Percentiles rank a stretch among this genome's conserved stretches.
Conservation (phyloP, 2,888 invertebrate genomes). For the Lochmaea capreae region DNA sequence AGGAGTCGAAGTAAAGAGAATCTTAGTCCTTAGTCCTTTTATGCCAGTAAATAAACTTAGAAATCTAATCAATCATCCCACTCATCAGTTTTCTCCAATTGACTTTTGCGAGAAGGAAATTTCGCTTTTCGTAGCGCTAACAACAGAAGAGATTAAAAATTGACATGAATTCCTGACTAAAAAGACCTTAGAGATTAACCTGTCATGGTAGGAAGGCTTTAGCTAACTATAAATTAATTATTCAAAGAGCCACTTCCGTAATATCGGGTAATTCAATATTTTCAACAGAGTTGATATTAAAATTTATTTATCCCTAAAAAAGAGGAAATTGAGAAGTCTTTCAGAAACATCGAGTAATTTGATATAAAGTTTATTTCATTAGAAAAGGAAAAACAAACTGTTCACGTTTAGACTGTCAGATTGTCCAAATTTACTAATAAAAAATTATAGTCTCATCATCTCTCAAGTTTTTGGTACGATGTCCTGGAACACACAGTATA, state of each 20-base stretch:
- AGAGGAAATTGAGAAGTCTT: background rate
- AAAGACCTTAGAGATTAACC: constrained; percentile 25
- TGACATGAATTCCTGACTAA: constrained; percentile 16
- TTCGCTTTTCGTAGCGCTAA: background rate
- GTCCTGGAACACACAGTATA: too few species aligned
- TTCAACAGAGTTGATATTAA: background rate
- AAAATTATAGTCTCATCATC: too few species aligned
- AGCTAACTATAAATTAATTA: constrained; percentile 27
- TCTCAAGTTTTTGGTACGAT: too few species aligned
- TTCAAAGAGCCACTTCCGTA: constrained; percentile 10
- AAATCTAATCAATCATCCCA: constrained; percentile 10
- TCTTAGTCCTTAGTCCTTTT: background rate
- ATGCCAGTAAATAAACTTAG: constrained; percentile 4
- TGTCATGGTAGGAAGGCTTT: constrained; percentile 24
- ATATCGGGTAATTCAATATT: background rate
- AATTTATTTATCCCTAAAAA: background rate
- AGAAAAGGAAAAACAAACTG: too few species aligned
- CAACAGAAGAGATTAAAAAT: constrained; percentile 17
- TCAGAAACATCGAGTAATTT: background rate
- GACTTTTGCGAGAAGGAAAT: background rate
- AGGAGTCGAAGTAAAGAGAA: background rate
- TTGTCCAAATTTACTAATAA: too few species aligned
- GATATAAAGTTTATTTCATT: too few species aligned
- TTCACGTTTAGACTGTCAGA: too few species aligned
- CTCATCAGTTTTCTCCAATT: background rate